phyloP scores from a whole-genome alignment of 2,113 vertebrate genomes.

The Laterallus jamaicensis region DNA sequence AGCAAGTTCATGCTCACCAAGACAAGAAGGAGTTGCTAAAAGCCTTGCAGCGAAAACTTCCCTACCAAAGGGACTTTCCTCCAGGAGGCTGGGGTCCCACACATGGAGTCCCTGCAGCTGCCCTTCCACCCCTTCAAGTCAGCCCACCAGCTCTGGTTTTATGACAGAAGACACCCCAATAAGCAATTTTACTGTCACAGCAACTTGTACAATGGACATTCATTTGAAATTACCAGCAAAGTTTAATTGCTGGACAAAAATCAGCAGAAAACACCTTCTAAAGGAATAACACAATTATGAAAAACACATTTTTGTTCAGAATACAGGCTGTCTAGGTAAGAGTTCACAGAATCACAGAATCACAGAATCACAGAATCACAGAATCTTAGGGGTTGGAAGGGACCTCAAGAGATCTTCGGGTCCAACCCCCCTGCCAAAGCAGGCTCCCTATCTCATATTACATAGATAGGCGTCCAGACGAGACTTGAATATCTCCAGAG shows the following conservation, averaged over 20 bases:
- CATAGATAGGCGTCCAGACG: too few relatives aligned
- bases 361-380: too few relatives aligned
- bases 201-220: neutral
- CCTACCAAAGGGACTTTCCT: neutral
- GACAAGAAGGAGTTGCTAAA: neutral
- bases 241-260: neutral
- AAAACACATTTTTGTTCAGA: neutral
- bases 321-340: neutral
- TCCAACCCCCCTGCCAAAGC: too few relatives aligned
- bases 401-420: too few relatives aligned
- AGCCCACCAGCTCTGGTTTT: neutral
- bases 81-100: neutral
- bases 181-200: neutral
- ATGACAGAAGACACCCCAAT: neutral
- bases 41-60: neutral
- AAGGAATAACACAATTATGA: neutral
- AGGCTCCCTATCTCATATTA: too few relatives aligned
- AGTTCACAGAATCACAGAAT: too few relatives aligned
- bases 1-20: neutral
- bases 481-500: too few relatives aligned
- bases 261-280: neutral
- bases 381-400: too few relatives aligned
- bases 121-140: neutral
- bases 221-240: neutral
- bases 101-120: neutral